These are phyloP conservation scores for Lipophrys pholis DNA, from an alignment of 2,113 vertebrate genomes.

Conservation along the genomic window DNA sequence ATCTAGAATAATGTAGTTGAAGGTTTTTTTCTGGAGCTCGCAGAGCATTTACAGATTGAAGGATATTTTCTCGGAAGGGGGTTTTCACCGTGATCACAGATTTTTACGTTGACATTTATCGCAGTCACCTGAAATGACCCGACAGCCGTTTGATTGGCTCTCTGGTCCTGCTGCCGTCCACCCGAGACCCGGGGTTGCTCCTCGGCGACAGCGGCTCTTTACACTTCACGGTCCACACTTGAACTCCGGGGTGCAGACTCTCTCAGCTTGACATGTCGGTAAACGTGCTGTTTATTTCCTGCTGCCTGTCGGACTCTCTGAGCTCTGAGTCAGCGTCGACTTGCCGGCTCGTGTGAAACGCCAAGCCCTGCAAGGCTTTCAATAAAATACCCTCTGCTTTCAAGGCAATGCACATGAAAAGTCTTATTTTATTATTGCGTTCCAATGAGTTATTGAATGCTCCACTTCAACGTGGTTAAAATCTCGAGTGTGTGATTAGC, in stretches of 20 bases:
- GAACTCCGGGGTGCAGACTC: not conserved
- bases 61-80: too few relatives aligned
- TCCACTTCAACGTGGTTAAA: not conserved
- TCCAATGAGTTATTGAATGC: too few relatives aligned
- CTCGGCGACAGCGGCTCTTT: conserved; percentile 17
- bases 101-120: too few relatives aligned
- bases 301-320: not conserved
- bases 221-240: conserved; percentile 14
- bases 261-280: conserved; percentile 6
- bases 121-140: too few relatives aligned
- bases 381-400: not conserved
- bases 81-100: too few relatives aligned
- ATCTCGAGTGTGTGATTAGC: not conserved
- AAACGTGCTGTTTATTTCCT: conserved; percentile 12
- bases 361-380: not conserved
- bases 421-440: not conserved
- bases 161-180: too few relatives aligned
- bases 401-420: not conserved
- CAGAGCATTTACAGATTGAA: too few relatives aligned
- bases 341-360: not conserved
- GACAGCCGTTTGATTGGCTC: too few relatives aligned
- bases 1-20: too few relatives aligned
- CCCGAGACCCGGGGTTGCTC: too few relatives aligned
- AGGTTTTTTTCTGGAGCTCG: too few relatives aligned
- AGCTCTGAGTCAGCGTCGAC: not conserved